phyloP scores from a whole-genome alignment of 1,140 invertebrate genomes.

The Aradophagus sp. region DNA sequence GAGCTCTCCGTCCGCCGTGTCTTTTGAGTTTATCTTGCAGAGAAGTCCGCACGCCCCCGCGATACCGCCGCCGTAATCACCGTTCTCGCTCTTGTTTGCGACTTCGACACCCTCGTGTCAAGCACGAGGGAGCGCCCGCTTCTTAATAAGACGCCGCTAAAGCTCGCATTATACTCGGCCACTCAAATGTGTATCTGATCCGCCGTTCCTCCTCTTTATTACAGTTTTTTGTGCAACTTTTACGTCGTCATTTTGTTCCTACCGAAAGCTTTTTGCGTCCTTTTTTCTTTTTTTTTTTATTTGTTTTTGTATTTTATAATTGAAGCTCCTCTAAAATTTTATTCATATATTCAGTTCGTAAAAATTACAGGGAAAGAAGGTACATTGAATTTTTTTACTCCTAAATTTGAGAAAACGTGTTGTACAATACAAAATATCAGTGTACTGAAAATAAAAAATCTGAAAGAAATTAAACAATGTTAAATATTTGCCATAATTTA shows the following conservation, averaged over 20 bases:
- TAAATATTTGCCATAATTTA: no score
- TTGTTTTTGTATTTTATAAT: no score
- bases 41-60: conserved; percentile 13
- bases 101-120: conserved; percentile 44
- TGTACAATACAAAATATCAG: no score
- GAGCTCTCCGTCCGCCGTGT: conserved; percentile 2
- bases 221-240: conserved; percentile 8
- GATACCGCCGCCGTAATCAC: conserved; percentile 29
- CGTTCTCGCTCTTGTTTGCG: conserved; percentile 44
- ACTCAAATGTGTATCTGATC: conserved; percentile 35
- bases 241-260: background rate
- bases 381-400: no score
- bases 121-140: conserved; percentile 36
- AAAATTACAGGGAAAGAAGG: no score
- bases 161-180: conserved; percentile 42
- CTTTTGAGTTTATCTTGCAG: conserved; percentile 24
- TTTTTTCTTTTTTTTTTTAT: no score
- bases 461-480: no score
- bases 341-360: no score
- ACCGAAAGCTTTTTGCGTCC: conserved; percentile 1
- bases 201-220: conserved; percentile 16
- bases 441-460: no score
- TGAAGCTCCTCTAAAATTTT: no score
- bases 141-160: conserved; percentile 51
- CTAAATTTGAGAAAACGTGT: no score